Percentiles rank a stretch among this genome's conserved stretches.
phyloP scores from a whole-genome alignment of 2,797 vertebrate genomes.

The Phalloptychus januarius region DNA sequence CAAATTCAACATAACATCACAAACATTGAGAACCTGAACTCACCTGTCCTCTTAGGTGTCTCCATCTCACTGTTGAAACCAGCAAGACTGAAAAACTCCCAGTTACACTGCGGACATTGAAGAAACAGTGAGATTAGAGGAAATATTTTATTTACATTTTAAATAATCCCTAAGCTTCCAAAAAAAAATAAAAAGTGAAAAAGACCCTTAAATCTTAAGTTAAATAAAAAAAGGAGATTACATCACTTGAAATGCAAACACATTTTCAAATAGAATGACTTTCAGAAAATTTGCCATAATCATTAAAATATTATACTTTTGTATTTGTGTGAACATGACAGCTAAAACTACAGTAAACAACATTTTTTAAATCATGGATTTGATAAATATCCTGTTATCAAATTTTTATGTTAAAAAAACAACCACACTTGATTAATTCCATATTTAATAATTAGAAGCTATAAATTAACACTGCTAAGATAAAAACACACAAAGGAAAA shows the following conservation, averaged over 20 bases:
- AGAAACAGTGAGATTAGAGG: not conserved
- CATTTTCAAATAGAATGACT: not conserved
- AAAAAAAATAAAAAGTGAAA: not conserved
- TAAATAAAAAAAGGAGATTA: not conserved
- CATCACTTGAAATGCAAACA: not conserved
- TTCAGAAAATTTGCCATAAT: not conserved
- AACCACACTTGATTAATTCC: not conserved
- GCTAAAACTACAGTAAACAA: not conserved
- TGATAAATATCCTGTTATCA: not conserved
- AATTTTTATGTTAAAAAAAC: not conserved
- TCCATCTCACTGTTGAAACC: constrained; percentile 72
- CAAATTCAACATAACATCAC: not conserved
- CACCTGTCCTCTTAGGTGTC: constrained; percentile 79
- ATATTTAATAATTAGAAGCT: constrained; percentile 38
- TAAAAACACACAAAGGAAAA: not conserved
- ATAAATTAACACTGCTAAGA: not conserved
- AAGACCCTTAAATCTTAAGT: not conserved
- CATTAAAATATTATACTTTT: not conserved
- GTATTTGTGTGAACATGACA: too few species aligned
- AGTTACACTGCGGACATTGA: constrained; percentile 73
- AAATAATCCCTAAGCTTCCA: not conserved
- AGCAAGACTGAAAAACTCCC: constrained; percentile 84
- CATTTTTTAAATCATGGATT: not conserved
- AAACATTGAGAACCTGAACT: constrained; percentile 20
- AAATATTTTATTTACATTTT: not conserved